Conservation (phyloP, 2,888 invertebrate genomes). For the Cryptocephalus primarius region DNA sequence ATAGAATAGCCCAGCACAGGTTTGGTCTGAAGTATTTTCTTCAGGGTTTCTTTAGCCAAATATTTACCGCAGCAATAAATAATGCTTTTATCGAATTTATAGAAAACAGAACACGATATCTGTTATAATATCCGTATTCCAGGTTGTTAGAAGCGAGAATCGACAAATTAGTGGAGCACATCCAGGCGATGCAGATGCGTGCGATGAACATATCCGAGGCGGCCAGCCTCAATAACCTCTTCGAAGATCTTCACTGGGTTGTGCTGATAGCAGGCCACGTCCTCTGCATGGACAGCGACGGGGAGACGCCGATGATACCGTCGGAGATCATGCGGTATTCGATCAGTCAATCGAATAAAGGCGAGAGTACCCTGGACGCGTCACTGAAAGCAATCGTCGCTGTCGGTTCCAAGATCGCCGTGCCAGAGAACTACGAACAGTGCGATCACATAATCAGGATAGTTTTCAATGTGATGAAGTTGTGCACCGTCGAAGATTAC, state of each 20-base stretch:
- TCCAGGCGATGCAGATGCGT: slow-evolving; percentile 31
- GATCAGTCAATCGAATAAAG: slow-evolving; percentile 38
- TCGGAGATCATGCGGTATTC: slow-evolving; percentile 47
- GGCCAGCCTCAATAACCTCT: slow-evolving; percentile 47
- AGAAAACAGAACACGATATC: no score
- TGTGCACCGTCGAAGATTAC: slow-evolving; percentile 66
- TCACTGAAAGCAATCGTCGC: slow-evolving; percentile 29
- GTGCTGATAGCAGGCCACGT: slow-evolving; percentile 64
- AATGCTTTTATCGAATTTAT: no score
- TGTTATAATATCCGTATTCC: slow-evolving; percentile 6
- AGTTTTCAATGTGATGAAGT: slow-evolving; percentile 57
- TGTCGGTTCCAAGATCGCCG: slow-evolving; percentile 20
- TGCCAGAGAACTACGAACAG: slow-evolving; percentile 33
- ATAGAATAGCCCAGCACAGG: no score
- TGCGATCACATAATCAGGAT: slow-evolving; percentile 47
- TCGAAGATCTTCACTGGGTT: slow-evolving; percentile 88
- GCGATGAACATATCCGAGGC: slow-evolving; percentile 33
- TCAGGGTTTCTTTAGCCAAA: no score
- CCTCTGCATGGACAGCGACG: slow-evolving; percentile 54
- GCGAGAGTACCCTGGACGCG: slow-evolving; percentile 24
- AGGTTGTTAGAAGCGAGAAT: slow-evolving; percentile 33
- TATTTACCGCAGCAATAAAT: no score
- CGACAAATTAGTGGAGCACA: slow-evolving; percentile 26
- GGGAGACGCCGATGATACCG: slow-evolving; percentile 57
- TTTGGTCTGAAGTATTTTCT: no score